Percentiles rank a stretch among this genome's conserved stretches.
phyloP scores from a whole-genome alignment of 2,888 invertebrate species.

The Diogma glabrata region DNA sequence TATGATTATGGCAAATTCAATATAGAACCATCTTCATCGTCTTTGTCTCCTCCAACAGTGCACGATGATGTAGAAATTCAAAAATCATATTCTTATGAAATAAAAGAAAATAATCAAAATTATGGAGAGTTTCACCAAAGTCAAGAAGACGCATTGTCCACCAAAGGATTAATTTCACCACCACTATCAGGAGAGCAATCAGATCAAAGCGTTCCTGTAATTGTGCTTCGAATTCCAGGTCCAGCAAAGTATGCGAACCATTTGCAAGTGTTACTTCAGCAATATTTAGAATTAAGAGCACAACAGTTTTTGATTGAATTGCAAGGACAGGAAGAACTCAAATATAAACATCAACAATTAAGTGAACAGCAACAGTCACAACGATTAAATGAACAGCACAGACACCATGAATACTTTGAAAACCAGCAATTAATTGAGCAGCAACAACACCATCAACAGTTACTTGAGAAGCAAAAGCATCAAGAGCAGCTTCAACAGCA shows the following conservation, averaged over 20 bases:
- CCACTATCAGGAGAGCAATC: slow-evolving; percentile 21
- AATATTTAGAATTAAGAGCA: slow-evolving; percentile 35
- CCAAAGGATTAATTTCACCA: too few relatives aligned
- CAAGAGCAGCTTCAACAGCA: slow-evolving; percentile 11
- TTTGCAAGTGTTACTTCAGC: slow-evolving; percentile 33
- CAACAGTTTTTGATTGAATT: slow-evolving; percentile 32
- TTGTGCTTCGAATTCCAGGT: slow-evolving; percentile 34
- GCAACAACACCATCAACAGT: slow-evolving; percentile 9
- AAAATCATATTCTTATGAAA: too few relatives aligned
- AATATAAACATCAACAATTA: slow-evolving; percentile 11
- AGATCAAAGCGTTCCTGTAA: slow-evolving; percentile 22
- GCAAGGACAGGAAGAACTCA: slow-evolving; percentile 25
- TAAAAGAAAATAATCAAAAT: too few relatives aligned
- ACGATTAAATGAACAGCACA: slow-evolving; percentile 4
- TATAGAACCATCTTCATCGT: too few relatives aligned
- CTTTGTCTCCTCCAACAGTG: too few relatives aligned
- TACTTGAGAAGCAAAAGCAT: slow-evolving; percentile 10
- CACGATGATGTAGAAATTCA: too few relatives aligned
- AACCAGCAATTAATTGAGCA: slow-evolving; percentile 1
- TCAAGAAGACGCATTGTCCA: too few relatives aligned
- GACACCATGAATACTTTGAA: slow-evolving; percentile 2
- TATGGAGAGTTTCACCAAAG: too few relatives aligned
- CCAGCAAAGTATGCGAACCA: slow-evolving; percentile 35
- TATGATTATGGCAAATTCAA: too few relatives aligned
- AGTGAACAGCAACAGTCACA: slow-evolving; percentile 9